A percentile compares a stretch with the other conserved stretches of the same genome.
Conservation (phyloP, 2,888 invertebrate genomes). For the Drosophila yooni region DNA sequence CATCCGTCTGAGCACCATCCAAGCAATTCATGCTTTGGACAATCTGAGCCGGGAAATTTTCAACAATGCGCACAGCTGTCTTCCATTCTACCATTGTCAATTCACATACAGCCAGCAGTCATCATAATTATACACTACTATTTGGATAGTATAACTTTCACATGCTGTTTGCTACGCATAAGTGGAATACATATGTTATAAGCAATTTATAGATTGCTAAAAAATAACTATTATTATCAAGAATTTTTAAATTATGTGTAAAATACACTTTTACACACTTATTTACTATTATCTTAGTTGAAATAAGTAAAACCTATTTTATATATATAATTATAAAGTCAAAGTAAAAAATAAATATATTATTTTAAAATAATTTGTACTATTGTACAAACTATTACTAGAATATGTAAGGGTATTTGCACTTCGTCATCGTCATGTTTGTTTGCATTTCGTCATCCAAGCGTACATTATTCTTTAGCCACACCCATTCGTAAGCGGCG, state of each 20-base stretch:
- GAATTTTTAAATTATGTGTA: background rate
- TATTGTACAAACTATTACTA: background rate
- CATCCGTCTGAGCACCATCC: background rate
- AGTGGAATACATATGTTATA: background rate
- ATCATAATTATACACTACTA: constrained; percentile 58
- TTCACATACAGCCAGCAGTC: constrained; percentile 28
- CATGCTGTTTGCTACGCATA: background rate
- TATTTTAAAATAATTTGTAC: background rate
- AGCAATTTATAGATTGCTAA: background rate
- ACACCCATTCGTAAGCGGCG: constrained; percentile 26
- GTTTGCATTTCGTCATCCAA: constrained; percentile 57
- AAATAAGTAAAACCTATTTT: background rate
- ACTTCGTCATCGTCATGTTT: constrained; percentile 19
- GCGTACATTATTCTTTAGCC: constrained; percentile 62
- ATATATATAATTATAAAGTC: background rate
- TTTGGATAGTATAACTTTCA: background rate
- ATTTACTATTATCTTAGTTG: background rate
- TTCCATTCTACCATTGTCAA: constrained; percentile 42
- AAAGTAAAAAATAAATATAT: background rate
- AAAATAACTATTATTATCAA: background rate
- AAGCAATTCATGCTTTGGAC: constrained; percentile 23
- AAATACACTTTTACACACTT: background rate
- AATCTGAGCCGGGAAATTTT: constrained; percentile 83
- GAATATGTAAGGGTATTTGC: constrained; percentile 14
- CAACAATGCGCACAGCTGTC: constrained; percentile 83